phyloP scores from a whole-genome alignment of 2,113 vertebrate genomes.

The Lutjanus erythropterus region DNA sequence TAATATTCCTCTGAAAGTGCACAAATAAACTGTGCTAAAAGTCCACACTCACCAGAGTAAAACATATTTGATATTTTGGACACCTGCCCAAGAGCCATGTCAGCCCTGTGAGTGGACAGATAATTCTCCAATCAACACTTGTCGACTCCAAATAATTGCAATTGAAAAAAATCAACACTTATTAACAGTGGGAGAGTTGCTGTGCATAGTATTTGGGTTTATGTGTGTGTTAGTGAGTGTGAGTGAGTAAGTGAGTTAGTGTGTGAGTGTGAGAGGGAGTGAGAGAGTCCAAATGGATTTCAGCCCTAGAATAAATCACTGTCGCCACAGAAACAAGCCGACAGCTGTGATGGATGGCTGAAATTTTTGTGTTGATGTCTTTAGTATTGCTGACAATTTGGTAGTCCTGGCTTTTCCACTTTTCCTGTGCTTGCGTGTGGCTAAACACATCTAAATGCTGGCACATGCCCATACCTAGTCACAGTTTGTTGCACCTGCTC shows the following conservation, averaged over 20 bases:
- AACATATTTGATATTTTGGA: slow-evolving; percentile 63
- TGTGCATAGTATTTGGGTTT: slow-evolving; percentile 56
- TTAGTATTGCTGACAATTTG: slow-evolving; percentile 89
- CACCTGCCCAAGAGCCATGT: slow-evolving; percentile 58
- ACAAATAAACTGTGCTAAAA: slow-evolving; percentile 31
- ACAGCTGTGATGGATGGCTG: slow-evolving; percentile 88
- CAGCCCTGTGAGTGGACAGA: slow-evolving; percentile 64
- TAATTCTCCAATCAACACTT: slow-evolving; percentile 71
- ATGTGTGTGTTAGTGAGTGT: slow-evolving; percentile 54
- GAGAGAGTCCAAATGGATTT: slow-evolving; percentile 83
- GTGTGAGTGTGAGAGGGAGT: slow-evolving; percentile 41
- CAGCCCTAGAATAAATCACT: slow-evolving; percentile 87
- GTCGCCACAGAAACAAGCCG: slow-evolving; percentile 83
- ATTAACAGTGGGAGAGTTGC: slow-evolving; percentile 60
- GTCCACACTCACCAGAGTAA: slow-evolving; percentile 34
- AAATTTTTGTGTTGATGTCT: slow-evolving; percentile 88
- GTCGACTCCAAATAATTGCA: slow-evolving; percentile 64
- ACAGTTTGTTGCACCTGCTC: slow-evolving; percentile 30
- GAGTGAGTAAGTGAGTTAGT: slow-evolving; percentile 39
- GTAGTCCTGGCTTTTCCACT: slow-evolving; percentile 82
- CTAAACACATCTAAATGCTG: slow-evolving; percentile 71
- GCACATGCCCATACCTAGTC: slow-evolving; percentile 46
- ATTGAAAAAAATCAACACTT: slow-evolving; percentile 62
- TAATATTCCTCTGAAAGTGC: slow-evolving; percentile 23
- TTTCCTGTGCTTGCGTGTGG: slow-evolving; percentile 74